These are phyloP conservation scores for Apodemia duryi DNA, from an alignment of 2,888 invertebrate genomes.

Conservation along the genomic window DNA sequence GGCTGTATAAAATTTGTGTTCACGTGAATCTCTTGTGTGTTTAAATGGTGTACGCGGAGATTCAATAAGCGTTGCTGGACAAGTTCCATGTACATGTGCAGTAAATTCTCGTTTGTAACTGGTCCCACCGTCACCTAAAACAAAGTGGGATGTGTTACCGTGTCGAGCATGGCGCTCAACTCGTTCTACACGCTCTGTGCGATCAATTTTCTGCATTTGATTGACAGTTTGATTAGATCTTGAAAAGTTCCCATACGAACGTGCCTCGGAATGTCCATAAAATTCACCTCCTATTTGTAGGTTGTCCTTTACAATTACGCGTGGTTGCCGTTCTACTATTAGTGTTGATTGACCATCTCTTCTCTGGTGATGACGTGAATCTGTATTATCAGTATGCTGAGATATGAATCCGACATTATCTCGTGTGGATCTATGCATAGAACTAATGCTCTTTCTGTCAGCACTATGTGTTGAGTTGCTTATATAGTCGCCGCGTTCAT, in stretches of 20 bases:
- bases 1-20: conserved; percentile 90
- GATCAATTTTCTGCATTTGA: conserved; percentile 58
- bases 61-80: conserved; percentile 89
- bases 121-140: conserved; percentile 83
- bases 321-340: conserved; percentile 80
- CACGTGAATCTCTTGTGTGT: conserved; percentile 90
- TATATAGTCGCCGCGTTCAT: conserved; percentile 85
- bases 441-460: conserved; percentile 88
- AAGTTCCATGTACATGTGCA: conserved; percentile 85
- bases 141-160: conserved; percentile 87
- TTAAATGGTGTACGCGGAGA: conserved; percentile 87
- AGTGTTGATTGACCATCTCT: conserved; percentile 77
- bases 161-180: conserved; percentile 80
- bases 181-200: conserved; percentile 71
- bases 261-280: conserved; percentile 85
- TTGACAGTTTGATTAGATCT: conserved; percentile 46
- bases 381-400: conserved; percentile 70
- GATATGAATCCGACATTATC: conserved; percentile 72
- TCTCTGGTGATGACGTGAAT: conserved; percentile 56
- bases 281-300: conserved; percentile 85
- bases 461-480: conserved; percentile 82
- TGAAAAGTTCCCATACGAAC: conserved; percentile 84
- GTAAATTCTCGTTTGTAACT: conserved; percentile 89
- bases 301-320: conserved; percentile 82
- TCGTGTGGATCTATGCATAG: conserved; percentile 85